Conservation (phyloP, 2,888 invertebrate species). For the Acronicta leporina region DNA sequence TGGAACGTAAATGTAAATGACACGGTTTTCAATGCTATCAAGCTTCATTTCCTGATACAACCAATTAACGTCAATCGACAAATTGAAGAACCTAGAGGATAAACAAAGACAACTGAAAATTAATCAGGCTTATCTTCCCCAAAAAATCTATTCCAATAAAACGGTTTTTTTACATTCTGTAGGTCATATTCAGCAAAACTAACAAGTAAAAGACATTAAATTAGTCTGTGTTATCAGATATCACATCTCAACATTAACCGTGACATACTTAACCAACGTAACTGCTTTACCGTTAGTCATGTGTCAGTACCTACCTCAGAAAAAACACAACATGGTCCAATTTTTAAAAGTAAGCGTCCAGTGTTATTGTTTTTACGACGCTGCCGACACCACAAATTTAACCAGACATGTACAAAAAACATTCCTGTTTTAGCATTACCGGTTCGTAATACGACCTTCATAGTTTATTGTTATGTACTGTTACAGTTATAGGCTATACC, state of each 20-base stretch:
- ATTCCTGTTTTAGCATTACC: slow-evolving; percentile 70
- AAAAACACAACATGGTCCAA: slow-evolving; percentile 64
- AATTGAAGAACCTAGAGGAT: not conserved
- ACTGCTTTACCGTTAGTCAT: slow-evolving; percentile 46
- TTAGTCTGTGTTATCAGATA: slow-evolving; percentile 49
- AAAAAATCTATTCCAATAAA: too few species aligned
- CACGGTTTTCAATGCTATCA: slow-evolving; percentile 31
- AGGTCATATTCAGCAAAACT: slow-evolving; percentile 11
- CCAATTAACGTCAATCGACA: slow-evolving; percentile 4
- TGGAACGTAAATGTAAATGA: slow-evolving; percentile 29
- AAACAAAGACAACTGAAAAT: not conserved
- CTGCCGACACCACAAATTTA: slow-evolving; percentile 42
- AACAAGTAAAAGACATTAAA: slow-evolving; percentile 31
- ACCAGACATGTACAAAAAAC: slow-evolving; percentile 66
- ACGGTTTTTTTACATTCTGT: not conserved
- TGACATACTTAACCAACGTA: slow-evolving; percentile 46
- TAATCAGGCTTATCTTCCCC: not conserved
- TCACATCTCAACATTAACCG: slow-evolving; percentile 50
- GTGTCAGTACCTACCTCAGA: slow-evolving; percentile 42
- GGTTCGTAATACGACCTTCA: slow-evolving; percentile 75
- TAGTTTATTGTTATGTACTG: slow-evolving; percentile 29
- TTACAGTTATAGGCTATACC: slow-evolving; percentile 37
- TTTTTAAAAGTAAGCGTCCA: slow-evolving; percentile 63
- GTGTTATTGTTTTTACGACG: slow-evolving; percentile 76
- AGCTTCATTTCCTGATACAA: slow-evolving; percentile 22